Conservation (phyloP, 2,888 invertebrate species). For the Calephelis perditalis region DNA sequence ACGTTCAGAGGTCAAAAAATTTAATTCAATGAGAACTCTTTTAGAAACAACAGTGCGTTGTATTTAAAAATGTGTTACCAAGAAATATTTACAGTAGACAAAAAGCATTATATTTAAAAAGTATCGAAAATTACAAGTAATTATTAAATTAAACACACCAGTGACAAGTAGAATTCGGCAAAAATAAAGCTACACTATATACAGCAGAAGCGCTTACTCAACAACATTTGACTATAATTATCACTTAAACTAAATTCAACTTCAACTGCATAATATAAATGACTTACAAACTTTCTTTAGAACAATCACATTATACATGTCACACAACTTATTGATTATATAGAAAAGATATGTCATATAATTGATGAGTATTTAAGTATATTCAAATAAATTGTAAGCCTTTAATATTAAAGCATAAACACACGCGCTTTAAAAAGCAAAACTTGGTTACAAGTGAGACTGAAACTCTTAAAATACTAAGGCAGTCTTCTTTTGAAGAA, state of each 20-base stretch:
- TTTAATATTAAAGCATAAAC: slow-evolving; percentile 53
- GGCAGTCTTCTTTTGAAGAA: not conserved
- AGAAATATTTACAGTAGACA: slow-evolving; percentile 31
- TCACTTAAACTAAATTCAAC: slow-evolving; percentile 37
- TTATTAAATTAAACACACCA: slow-evolving; percentile 36
- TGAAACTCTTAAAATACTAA: slow-evolving; percentile 23
- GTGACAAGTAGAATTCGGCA: slow-evolving; percentile 32
- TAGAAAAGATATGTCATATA: slow-evolving; percentile 63
- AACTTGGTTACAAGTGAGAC: slow-evolving; percentile 58
- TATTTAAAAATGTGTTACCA: slow-evolving; percentile 25
- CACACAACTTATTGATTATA: slow-evolving; percentile 48
- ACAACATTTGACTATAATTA: slow-evolving; percentile 40
- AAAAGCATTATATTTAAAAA: slow-evolving; percentile 36
- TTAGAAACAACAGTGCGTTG: slow-evolving; percentile 30
- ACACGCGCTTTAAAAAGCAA: slow-evolving; percentile 67
- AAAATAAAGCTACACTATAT: slow-evolving; percentile 47
- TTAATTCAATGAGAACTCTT: slow-evolving; percentile 12
- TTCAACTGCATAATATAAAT: slow-evolving; percentile 42
- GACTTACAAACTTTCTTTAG: slow-evolving; percentile 45
- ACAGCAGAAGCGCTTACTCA: slow-evolving; percentile 49
- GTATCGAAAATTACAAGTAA: slow-evolving; percentile 50
- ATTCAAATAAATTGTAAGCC: slow-evolving; percentile 45
- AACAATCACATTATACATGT: slow-evolving; percentile 57
- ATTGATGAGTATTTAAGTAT: slow-evolving; percentile 61
- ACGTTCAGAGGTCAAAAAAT: slow-evolving; percentile 37